These are phyloP conservation scores for Drosophila ercepeae DNA, from an alignment of 1,140 invertebrate genomes.

Conservation along the genomic window DNA sequence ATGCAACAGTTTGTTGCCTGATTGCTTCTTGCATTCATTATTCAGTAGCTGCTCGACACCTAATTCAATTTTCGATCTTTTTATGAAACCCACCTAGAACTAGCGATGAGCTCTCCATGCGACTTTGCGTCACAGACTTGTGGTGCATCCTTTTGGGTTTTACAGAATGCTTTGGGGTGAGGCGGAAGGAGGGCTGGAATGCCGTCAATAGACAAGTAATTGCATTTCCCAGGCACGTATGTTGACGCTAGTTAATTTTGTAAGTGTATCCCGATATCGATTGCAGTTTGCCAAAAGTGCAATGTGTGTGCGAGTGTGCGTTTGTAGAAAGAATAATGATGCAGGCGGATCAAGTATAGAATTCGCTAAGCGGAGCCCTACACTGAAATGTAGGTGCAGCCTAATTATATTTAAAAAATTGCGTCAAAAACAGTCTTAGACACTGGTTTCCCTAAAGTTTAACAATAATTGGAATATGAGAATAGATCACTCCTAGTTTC, in stretches of 20 bases:
- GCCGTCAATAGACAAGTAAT: slow-evolving; percentile 78
- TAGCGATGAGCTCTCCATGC: slow-evolving; percentile 12
- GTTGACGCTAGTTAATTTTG: slow-evolving; percentile 83
- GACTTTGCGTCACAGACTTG: slow-evolving; percentile 47
- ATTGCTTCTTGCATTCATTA: slow-evolving; percentile 65
- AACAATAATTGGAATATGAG: too few relatives aligned
- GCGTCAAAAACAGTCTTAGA: too few relatives aligned
- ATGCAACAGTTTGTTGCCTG: slow-evolving; percentile 60
- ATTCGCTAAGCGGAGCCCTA: too few relatives aligned
- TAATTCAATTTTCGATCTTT: slow-evolving; percentile 66
- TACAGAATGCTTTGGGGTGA: neutral
- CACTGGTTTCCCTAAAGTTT: too few relatives aligned
- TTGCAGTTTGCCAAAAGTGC: slow-evolving; percentile 54
- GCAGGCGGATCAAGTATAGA: slow-evolving; percentile 13
- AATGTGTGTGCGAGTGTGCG: slow-evolving; percentile 12
- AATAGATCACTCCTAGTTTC: too few relatives aligned
- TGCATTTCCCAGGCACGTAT: slow-evolving; percentile 81
- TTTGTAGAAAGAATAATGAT: slow-evolving; percentile 28
- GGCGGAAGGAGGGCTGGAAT: slow-evolving; percentile 7
- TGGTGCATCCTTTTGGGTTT: slow-evolving; percentile 31
- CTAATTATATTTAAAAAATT: neutral
- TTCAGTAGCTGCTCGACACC: slow-evolving; percentile 25
- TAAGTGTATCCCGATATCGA: slow-evolving; percentile 82
- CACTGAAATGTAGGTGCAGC: neutral
- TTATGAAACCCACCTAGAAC: slow-evolving; percentile 30